Evolutionary conservation across 2,888 invertebrate genomes (phyloP).

Genomic region (Bellardia bayeri): DNA sequence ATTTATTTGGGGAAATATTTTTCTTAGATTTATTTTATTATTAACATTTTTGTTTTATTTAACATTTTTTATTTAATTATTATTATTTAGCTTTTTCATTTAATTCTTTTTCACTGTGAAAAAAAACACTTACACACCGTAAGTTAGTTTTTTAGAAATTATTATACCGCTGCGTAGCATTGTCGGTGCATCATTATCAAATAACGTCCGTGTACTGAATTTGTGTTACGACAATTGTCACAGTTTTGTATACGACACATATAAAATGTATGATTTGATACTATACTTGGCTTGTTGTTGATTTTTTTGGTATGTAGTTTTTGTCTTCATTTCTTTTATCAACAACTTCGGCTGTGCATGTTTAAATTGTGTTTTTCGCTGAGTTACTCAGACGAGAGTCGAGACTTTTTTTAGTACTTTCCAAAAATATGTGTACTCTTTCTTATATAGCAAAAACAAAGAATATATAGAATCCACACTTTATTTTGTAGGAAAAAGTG

Average conservation of each 20-base stretch:
- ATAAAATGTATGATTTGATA: conserved; percentile 72
- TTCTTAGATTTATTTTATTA: background rate
- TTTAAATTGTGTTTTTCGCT: conserved; percentile 6
- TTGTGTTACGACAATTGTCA: conserved; percentile 80
- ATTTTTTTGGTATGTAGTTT: conserved; percentile 76
- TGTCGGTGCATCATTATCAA: conserved; percentile 78
- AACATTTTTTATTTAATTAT: background rate
- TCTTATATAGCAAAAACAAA: background rate
- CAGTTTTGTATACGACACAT: conserved; percentile 81
- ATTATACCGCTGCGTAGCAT: conserved; percentile 59
- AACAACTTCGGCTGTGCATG: conserved; percentile 58
- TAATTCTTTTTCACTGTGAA: conserved; percentile 10
- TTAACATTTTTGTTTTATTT: background rate
- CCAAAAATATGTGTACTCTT: background rate
- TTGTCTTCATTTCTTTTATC: conserved; percentile 62
- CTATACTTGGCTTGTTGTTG: conserved; percentile 40
- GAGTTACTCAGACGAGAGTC: conserved; percentile 56
- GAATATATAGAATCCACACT: background rate
- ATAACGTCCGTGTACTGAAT: conserved; percentile 82
- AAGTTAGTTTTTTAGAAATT: conserved; percentile 41
- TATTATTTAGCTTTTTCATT: background rate
- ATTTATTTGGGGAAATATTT: background rate
- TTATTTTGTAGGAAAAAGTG: no score
- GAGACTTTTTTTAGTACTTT: conserved; percentile 47
- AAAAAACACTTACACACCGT: conserved; percentile 55